Base-by-base conservation (phyloP, 1,140 invertebrate genomes). In the Plectrocnemia conspersa region DNA sequence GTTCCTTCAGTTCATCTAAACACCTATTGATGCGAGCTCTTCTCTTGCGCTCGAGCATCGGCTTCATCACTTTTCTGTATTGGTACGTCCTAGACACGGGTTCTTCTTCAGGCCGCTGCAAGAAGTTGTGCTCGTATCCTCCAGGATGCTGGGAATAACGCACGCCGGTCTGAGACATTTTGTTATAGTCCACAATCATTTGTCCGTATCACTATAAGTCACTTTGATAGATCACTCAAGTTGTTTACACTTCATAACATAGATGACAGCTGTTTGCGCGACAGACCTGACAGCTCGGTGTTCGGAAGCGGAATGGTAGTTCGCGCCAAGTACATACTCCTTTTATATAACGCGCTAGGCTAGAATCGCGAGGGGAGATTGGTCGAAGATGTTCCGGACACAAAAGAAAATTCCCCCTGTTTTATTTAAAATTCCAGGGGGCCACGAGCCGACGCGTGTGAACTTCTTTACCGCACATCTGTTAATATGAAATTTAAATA, bases 51-150 rank as follows among this genome's bases (percentile, higher is more conserved):
- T 97, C 93, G 66, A 97, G 79, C 81, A 97, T 86, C 54, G 93
- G 93, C 72, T 97, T 97, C 86, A 91, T 91, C 66, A 92, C 86
- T 83, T 92, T 93, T 73, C 89, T 82, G 74, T 93, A 93, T 68
- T 91, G 89, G 73, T 91, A 88, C 65, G 89, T 92, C 68, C 89
- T 82, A 62, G 85, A 91, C 68, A 89, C 86, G 35, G 86, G 86
- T 65, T 87, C 54, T 22, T 56, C 54, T 6, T 56, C 54, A 4
- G 45, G 33, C 13, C 45, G 10, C 18, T 45, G 52, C 11, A 56
- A 5, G 23, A 49, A 56, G 11, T 23, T 35, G 19, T 49, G 54
- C 25, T 50, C 45, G 16, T 36, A 45, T 11, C 25, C 23, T 5
- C 5, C 6, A 5, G 35, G 35, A 38, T 38, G 35, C 13, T 38